phyloP scores from a whole-genome alignment of 2,888 invertebrate species.

The Nephrotoma flavescens region DNA sequence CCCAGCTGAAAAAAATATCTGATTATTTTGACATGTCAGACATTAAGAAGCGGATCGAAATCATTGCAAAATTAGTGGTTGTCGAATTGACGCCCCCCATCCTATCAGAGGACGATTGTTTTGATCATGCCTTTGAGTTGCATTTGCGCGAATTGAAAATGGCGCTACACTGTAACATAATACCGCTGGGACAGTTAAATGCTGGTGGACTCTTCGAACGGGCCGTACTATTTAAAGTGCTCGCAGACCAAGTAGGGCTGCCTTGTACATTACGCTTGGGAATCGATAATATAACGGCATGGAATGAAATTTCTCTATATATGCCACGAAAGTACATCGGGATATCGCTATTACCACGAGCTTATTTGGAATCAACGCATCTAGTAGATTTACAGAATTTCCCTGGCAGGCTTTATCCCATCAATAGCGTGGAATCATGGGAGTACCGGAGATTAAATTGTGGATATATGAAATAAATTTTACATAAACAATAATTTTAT shows the following conservation, averaged over 20 bases:
- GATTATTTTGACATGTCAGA: constrained; percentile 17
- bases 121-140: constrained; percentile 32
- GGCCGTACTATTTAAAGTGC: constrained; percentile 46
- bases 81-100: constrained; percentile 36
- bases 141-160: constrained; percentile 36
- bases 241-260: constrained; percentile 46
- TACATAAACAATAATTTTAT: too few relatives aligned
- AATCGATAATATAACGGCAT: constrained; percentile 37
- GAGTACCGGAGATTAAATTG: constrained; percentile 5
- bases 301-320: constrained; percentile 49
- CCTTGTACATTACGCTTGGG: constrained; percentile 44
- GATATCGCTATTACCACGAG: constrained; percentile 31
- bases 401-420: constrained; percentile 34
- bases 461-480: constrained; percentile 8
- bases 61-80: constrained; percentile 37
- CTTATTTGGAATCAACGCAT: constrained; percentile 41
- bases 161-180: constrained; percentile 32
- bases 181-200: constrained; percentile 42
- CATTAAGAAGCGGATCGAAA: constrained; percentile 21
- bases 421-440: constrained; percentile 27
- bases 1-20: background rate
- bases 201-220: constrained; percentile 46
- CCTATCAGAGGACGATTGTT: constrained; percentile 27
- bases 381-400: constrained; percentile 41
- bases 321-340: constrained; percentile 16